A percentile compares a stretch with the other conserved stretches of the same genome.
phyloP scores from a whole-genome alignment of 2,888 invertebrate genomes.

The Pachliopta kotzebuea region DNA sequence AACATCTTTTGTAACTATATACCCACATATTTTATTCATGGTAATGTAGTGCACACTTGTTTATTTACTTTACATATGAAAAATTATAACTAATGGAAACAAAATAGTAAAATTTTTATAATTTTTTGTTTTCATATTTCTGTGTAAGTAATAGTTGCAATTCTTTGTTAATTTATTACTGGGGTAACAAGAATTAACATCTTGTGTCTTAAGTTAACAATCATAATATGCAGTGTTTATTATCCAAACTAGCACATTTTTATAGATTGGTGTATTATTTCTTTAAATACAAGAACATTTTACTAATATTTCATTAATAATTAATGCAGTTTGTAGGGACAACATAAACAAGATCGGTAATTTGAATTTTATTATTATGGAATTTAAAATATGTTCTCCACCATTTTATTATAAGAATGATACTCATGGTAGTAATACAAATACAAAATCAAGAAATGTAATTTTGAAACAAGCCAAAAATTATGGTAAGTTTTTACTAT shows the following conservation, averaged over 20 bases:
- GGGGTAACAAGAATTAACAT: no score
- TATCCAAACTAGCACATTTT: no score
- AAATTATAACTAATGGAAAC: not conserved
- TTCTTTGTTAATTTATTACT: no score
- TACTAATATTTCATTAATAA: no score
- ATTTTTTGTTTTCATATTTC: no score
- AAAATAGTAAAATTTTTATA: not conserved
- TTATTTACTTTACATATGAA: not conserved
- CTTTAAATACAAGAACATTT: no score
- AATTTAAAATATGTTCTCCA: constrained; percentile 37
- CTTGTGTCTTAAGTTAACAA: no score
- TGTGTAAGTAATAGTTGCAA: not conserved
- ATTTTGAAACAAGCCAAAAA: not conserved
- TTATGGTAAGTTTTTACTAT: constrained; percentile 12
- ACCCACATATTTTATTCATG: not conserved
- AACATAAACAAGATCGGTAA: not conserved
- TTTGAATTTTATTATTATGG: constrained; percentile 43
- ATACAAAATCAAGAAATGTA: not conserved
- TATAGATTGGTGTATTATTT: no score
- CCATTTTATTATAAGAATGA: not conserved
- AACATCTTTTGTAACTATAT: not conserved
- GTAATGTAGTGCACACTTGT: not conserved
- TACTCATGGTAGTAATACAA: not conserved
- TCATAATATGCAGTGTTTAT: no score
- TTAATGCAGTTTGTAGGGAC: not conserved